These are phyloP conservation scores for Odontesthes bonariensis DNA, from an alignment of 2,113 vertebrate genomes.

Conservation along the genomic window DNA sequence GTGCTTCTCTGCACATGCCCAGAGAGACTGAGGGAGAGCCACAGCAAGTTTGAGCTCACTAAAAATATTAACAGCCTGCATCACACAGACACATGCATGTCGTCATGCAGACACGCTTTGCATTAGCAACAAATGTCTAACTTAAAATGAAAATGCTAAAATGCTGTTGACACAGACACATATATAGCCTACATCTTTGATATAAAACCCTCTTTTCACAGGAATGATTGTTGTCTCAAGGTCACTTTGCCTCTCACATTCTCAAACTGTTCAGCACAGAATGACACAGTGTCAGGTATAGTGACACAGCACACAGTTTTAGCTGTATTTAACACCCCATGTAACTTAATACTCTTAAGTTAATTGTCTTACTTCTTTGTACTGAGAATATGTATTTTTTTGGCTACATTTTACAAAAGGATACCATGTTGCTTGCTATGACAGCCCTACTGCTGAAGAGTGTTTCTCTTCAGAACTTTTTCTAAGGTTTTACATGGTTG, in stretches of 20 bases:
- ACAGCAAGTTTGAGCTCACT: conserved; percentile 68
- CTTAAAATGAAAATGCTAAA: background rate
- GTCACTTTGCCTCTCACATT: conserved; percentile 51
- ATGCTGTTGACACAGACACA: background rate
- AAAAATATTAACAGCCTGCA: conserved; percentile 61
- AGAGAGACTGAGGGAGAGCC: conserved; percentile 60
- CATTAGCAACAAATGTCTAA: background rate
- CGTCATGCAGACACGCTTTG: conserved; percentile 9
- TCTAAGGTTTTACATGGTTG: no score
- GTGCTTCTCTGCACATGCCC: conserved; percentile 79
- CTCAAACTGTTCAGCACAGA: conserved; percentile 17
- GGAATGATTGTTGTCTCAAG: conserved; percentile 56
- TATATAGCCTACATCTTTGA: conserved; percentile 1
- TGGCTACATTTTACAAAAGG: background rate
- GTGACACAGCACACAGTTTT: background rate
- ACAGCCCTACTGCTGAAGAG: no score
- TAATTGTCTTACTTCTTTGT: background rate
- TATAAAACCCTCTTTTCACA: background rate
- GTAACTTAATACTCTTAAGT: background rate
- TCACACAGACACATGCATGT: conserved; percentile 32
- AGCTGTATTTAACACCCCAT: background rate
- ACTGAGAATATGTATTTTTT: background rate
- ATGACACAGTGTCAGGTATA: background rate
- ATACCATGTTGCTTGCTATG: no score
- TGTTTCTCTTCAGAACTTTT: no score